Percentiles rank a stretch among this genome's conserved stretches.
Conservation (phyloP, 2,797 vertebrate species). For the Staurois parvus region DNA sequence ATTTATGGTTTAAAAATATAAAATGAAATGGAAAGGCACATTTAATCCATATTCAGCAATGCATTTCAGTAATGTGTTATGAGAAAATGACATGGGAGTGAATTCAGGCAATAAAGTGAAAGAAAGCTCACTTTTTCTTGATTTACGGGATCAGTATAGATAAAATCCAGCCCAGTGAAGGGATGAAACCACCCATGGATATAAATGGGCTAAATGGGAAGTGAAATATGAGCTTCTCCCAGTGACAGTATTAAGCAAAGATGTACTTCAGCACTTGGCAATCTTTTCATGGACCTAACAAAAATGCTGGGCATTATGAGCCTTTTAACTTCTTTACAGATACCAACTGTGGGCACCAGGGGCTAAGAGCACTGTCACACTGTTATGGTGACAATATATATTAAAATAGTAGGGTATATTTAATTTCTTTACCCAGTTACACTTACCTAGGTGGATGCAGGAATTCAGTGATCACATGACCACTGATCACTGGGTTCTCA, state of each 20-base stretch:
- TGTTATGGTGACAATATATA: no score
- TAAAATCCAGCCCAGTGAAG: not conserved
- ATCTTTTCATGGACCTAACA: no score
- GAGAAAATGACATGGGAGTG: not conserved
- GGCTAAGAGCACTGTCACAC: no score
- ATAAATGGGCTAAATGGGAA: not conserved
- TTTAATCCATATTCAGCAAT: constrained; percentile 27
- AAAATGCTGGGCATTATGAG: no score
- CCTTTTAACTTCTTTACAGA: no score
- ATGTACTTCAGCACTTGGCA: not conserved
- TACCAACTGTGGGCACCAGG: no score
- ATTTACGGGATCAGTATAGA: not conserved
- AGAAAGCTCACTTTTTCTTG: not conserved
- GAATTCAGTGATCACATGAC: no score
- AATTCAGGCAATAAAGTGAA: not conserved
- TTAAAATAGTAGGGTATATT: no score
- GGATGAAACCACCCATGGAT: not conserved
- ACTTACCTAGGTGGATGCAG: no score
- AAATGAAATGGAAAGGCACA: constrained; percentile 11
- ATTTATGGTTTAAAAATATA: constrained; percentile 14
- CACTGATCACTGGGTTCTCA: no score
- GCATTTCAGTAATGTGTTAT: constrained; percentile 4
- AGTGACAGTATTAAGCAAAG: not conserved
- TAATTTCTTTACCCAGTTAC: no score
- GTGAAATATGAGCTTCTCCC: not conserved